Base-by-base conservation (phyloP, 2,113 vertebrate species). In the Triplophysa dalaica region DNA sequence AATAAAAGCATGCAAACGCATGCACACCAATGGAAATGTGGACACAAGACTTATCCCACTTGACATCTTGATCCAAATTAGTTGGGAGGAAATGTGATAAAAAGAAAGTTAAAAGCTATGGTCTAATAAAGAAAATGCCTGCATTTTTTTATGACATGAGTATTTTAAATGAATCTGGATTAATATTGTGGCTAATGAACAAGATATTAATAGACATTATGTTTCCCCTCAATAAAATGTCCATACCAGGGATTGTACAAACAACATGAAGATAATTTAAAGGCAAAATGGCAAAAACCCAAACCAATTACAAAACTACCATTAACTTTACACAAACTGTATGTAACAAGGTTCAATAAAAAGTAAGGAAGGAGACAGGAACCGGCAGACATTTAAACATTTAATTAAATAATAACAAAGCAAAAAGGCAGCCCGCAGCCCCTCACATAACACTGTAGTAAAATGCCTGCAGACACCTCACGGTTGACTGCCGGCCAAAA, bases 61-160 rank as follows among this genome's bases (percentile, higher is more conserved):
- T 79, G 81, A 88, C 78, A 81, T 81, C 80, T 78, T 82, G 78
- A 85, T 73, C 83, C 84, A 83, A 76, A 79, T 85, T 82, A 89
- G 72, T 87, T 86, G 84, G 86, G 72, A 78, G 82, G 74, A 89
- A 83, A 24, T 67, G 9, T 50, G 63, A 60, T 79, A 65, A 75
- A 68, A 75, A 24, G 43, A 79, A 63, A 33, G 22, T 61, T 60
- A 85, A 77, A 56, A 86, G 70, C 56, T 3, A 1, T 11, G 56
- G 22, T 81, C 77, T 64, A 56, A 61, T 12, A 58, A 50, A 50
- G 50, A 73, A 73, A 82, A 41, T 29, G 1, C 48, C 16, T 63
- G 17, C 7, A 52, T 63, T 70, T 85, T 56, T 75, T 76, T 24
- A 45, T 38, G 22, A 48, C 41, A 75, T 19, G 1, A 63, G 48